Conservation (phyloP, 2,113 vertebrate genomes). For the Nansenia antarctica region DNA sequence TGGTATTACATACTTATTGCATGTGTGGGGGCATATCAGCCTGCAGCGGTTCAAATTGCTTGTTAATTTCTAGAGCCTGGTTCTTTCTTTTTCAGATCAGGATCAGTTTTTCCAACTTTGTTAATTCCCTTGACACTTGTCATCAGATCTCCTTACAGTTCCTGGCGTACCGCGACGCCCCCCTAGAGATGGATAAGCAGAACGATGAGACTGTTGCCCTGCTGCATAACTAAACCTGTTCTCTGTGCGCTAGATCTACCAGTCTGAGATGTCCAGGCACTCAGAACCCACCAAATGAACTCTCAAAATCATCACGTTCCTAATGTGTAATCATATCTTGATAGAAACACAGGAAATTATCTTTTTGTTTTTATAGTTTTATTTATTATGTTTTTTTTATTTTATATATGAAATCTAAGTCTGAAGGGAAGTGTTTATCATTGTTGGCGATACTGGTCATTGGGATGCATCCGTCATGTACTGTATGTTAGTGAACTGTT, state of each 20-base stretch:
- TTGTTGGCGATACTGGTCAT: background rate
- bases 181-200: background rate
- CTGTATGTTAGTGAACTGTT: slow-evolving; percentile 11
- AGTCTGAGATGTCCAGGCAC: background rate
- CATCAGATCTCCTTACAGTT: slow-evolving; percentile 77
- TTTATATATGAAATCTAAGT: slow-evolving; percentile 3
- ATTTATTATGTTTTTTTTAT: slow-evolving; percentile 46
- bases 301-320: slow-evolving; percentile 16
- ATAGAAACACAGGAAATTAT: background rate
- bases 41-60: background rate
- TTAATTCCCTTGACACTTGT: slow-evolving; percentile 45
- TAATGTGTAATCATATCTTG: slow-evolving; percentile 4
- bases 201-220: slow-evolving; percentile 56
- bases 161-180: slow-evolving; percentile 59
- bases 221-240: slow-evolving; percentile 24
- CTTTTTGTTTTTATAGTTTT: slow-evolving; percentile 18
- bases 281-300: background rate
- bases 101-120: background rate
- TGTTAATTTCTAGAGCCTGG: background rate
- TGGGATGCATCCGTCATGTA: background rate
- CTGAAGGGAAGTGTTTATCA: background rate
- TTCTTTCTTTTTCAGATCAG: background rate
- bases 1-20: background rate
- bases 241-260: background rate
- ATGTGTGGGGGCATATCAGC: background rate